Conservation (phyloP, 2,888 invertebrate genomes). For the Synanthedon myopaeformis region DNA sequence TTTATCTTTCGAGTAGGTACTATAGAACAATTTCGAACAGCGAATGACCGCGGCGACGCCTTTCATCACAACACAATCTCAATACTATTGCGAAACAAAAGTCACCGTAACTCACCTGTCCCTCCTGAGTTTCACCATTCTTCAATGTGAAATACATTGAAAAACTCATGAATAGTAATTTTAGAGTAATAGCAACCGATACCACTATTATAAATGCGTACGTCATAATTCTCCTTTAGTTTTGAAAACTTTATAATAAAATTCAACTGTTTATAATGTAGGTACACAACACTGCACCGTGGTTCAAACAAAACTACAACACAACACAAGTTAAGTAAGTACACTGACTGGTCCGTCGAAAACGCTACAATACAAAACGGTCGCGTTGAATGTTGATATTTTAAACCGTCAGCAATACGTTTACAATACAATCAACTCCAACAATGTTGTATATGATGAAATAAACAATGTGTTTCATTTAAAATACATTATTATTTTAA, state of each 20-base stretch:
- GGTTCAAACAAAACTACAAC: constrained; percentile 37
- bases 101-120: constrained; percentile 23
- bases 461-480: too few relatives aligned
- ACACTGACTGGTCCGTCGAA: too few relatives aligned
- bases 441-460: too few relatives aligned
- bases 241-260: neutral
- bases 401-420: too few relatives aligned
- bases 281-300: constrained; percentile 10
- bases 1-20: too few relatives aligned
- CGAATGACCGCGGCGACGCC: too few relatives aligned
- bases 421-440: too few relatives aligned
- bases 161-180: constrained; percentile 52
- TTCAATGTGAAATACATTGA: constrained; percentile 52
- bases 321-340: constrained; percentile 15
- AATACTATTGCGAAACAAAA: constrained; percentile 11
- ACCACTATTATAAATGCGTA: constrained; percentile 55
- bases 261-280: neutral
- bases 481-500: too few relatives aligned
- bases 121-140: constrained; percentile 16
- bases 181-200: constrained; percentile 49
- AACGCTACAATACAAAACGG: too few relatives aligned
- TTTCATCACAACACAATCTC: constrained; percentile 1
- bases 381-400: too few relatives aligned
- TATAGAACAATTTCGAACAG: too few relatives aligned
- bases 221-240: constrained; percentile 20